Base-by-base conservation (phyloP, 1,140 invertebrate genomes). In the Venustaconcha ellipsiformis region DNA sequence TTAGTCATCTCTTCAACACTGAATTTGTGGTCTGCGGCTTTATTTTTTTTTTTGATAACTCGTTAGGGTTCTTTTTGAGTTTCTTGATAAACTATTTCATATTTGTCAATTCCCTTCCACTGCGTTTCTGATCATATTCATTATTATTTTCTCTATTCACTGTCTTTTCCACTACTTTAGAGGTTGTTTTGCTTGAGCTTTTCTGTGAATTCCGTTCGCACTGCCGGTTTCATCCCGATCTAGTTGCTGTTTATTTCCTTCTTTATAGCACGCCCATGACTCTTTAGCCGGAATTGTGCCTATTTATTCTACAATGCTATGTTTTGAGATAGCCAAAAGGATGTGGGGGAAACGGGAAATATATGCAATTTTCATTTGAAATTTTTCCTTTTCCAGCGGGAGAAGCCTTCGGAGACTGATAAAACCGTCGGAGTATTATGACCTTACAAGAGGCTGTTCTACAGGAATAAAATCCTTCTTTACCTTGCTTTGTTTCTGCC, bases 1-100 rank as follows among this genome's bases (percentile, higher is more conserved):
- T 72, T 65, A 2, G 71, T 72, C 60, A 65, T 64, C 26, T 72
- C 48, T 72, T 72, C 63, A 18, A 72, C 60, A n/a, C 18, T 18
- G 37, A 72, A 66, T 6, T 66, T 56, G 3, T 72, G 71, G 57
- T 72, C 71, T 18, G 63, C 71, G 15, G n/a, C 56, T 23, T n/a
- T n/a, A n/a, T n/a, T n/a, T n/a, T n/a, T n/a, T 72, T 72, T 13
- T 48, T 48, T 59, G 57, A 30, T 12, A 11, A 0, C 13, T 55
- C 17, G 66, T 20, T 14, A 20, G 23, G 26, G 1, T 30, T 30
- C 26, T 30, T 18, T 20, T 64, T 30, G 14, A 14, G 64, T 18
- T 67, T 73, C 30, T 66, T 26, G 14, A 23, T n/a, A 17, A 1
- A 18, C 12, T 18, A 63, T 55, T 72, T 72, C 15, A 72, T 48